Evolutionary conservation across 35 echinoderm and acorn worm species (phyloP).

Genomic region (Lytechinus pictus): DNA sequence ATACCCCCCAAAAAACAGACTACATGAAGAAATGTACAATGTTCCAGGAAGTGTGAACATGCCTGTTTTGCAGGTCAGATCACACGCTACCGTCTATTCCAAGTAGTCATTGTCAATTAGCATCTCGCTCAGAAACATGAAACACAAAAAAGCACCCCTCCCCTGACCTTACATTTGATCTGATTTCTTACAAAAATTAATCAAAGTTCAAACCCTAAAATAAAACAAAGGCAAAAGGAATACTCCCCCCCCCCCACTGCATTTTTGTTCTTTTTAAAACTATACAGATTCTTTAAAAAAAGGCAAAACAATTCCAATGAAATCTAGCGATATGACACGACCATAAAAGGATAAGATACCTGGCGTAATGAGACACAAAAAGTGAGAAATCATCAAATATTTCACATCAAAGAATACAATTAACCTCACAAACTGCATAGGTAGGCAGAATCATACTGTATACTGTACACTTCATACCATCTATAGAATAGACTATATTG

Average conservation of each 20-base stretch:
- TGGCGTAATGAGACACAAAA: not conserved
- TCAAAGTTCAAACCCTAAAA: not conserved
- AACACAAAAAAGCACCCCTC: not conserved
- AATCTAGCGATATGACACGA: not conserved
- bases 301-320: not conserved
- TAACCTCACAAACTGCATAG: not conserved
- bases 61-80: not conserved
- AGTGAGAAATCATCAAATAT: not conserved
- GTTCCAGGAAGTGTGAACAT: not conserved
- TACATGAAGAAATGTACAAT: not conserved
- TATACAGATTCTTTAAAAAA: not conserved
- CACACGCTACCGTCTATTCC: no score
- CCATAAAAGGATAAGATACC: not conserved
- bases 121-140: not conserved
- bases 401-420: not conserved
- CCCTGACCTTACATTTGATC: not conserved
- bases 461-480: not conserved
- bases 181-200: no score
- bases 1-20: no score
- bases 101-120: not conserved
- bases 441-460: not conserved
- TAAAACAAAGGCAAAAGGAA: not conserved
- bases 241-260: not conserved
- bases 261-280: not conserved
- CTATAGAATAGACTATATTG: not conserved